Evolutionary conservation across 2,797 vertebrate species (phyloP).

Genomic region (Myotis myotis): DNA sequence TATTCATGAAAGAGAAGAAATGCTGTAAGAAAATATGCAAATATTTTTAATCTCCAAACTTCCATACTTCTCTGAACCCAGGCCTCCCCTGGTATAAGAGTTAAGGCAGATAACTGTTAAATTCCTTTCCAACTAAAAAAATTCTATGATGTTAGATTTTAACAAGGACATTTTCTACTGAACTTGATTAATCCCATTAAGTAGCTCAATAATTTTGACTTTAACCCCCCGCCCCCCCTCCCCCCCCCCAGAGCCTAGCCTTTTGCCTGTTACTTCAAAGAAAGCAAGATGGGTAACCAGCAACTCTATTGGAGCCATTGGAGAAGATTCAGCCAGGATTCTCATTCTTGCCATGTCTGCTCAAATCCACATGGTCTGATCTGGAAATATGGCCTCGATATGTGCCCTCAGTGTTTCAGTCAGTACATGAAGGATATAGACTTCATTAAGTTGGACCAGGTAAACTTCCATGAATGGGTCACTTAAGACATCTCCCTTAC

Average conservation of each 20-base stretch:
- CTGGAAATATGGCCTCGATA: constrained; percentile 96
- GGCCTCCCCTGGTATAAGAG: background rate
- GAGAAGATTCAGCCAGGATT: constrained; percentile 95
- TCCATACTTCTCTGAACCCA: background rate
- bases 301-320: constrained; percentile 45
- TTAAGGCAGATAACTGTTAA: background rate
- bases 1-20: background rate
- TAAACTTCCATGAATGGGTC: background rate
- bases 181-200: constrained; percentile 6
- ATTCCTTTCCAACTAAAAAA: constrained; percentile 30
- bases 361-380: constrained; percentile 89
- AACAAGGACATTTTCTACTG: background rate
- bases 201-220: background rate
- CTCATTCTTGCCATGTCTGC: constrained; percentile 86
- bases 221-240: background rate
- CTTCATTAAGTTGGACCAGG: constrained; percentile 87
- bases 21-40: background rate
- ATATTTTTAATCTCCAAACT: constrained; percentile 3
- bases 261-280: background rate
- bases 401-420: constrained; percentile 96
- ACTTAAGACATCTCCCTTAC: too few species aligned
- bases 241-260: too few species aligned
- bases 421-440: constrained; percentile 91
- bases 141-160: background rate
- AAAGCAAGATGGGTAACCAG: background rate